phyloP scores from a whole-genome alignment of 2,797 vertebrate genomes.

The Fistularia commersonii region DNA sequence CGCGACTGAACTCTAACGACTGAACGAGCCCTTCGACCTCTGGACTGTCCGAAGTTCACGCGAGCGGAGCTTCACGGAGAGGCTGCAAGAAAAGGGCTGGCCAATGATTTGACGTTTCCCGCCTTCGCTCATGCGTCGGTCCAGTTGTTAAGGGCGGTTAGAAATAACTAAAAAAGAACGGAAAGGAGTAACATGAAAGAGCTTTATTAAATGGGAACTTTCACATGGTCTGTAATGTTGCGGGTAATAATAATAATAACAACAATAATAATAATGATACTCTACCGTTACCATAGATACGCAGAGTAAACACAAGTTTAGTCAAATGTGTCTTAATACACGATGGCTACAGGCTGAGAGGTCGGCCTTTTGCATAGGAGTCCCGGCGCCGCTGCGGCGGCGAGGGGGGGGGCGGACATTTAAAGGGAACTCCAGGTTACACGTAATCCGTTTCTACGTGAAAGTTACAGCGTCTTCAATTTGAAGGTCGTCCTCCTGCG shows the following conservation, averaged over 20 bases:
- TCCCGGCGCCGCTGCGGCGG: constrained; percentile 23
- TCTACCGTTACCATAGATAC: constrained; percentile 48
- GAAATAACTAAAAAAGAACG: no score
- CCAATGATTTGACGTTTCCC: no score
- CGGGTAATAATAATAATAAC: constrained; percentile 65
- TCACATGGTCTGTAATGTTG: constrained; percentile 47
- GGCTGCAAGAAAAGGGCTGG: no score
- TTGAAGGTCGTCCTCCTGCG: constrained; percentile 22
- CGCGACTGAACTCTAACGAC: no score
- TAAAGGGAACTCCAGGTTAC: constrained; percentile 46
- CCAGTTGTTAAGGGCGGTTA: no score
- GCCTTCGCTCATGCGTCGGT: no score
- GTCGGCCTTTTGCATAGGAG: constrained; percentile 63
- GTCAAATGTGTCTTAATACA: constrained; percentile 40
- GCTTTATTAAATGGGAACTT: constrained; percentile 65
- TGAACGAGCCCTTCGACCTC: no score
- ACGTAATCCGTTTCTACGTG: constrained; percentile 40
- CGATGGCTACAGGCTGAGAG: constrained; percentile 26
- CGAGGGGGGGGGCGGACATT: constrained; percentile 16
- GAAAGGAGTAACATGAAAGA: constrained; percentile 33
- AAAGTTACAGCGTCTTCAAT: constrained; percentile 38
- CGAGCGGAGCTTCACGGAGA: no score
- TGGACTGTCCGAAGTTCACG: no score
- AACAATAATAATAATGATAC: no score
- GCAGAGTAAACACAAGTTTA: constrained; percentile 28